Evolutionary conservation across 1,140 invertebrate species (phyloP).

Genomic region (Apis florea): DNA sequence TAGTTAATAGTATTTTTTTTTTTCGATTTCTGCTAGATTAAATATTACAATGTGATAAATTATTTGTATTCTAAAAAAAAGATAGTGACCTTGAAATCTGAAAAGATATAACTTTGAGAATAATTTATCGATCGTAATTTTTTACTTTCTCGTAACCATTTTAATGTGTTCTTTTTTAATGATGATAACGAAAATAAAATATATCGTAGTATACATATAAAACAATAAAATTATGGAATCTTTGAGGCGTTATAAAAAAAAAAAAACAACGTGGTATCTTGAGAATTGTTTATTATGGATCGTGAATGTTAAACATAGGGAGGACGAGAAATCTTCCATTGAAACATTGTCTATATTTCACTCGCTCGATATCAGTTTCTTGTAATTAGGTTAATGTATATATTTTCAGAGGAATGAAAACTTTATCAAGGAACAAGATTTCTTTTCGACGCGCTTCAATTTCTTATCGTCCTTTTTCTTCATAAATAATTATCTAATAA

Average conservation of each 20-base stretch:
- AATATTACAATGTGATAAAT: background rate
- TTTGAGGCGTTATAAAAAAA: no score
- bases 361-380: slow-evolving; percentile 13
- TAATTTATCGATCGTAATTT: background rate
- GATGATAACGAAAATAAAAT: background rate
- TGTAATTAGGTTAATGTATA: slow-evolving; percentile 26
- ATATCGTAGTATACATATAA: no score
- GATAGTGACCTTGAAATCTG: background rate
- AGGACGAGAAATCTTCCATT: background rate
- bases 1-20: no score
- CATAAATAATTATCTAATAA: background rate
- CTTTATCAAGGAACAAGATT: background rate
- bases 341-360: background rate
- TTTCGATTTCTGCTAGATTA: background rate
- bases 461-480: background rate
- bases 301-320: background rate
- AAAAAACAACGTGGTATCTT: background rate
- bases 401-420: background rate
- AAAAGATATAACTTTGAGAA: background rate
- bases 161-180: background rate
- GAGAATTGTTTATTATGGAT: background rate
- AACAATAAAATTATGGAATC: background rate
- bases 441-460: background rate
- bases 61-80: background rate
- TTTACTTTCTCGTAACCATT: background rate